A percentile compares a stretch with the other conserved stretches of the same genome.
Evolutionary conservation across 92 coral and sea anemone species (phyloP).

Genomic region (Zoanthus gigantus): DNA sequence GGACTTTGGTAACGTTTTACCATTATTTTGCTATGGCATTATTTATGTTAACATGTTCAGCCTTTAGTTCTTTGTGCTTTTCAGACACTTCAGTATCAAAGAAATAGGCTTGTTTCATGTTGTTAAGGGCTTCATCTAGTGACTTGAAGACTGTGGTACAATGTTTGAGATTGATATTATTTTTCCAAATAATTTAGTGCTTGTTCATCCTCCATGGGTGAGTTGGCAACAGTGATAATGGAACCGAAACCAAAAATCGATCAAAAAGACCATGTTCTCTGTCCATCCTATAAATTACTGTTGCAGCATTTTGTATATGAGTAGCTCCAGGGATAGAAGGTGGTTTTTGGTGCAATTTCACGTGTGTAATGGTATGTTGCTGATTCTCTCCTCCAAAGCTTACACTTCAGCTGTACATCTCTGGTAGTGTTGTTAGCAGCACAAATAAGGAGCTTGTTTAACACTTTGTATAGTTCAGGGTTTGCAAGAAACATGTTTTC

Average conservation of each 20-base stretch:
- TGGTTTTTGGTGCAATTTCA: slow-evolving; percentile 19
- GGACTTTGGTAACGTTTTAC: slow-evolving; percentile 47
- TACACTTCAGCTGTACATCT: slow-evolving; percentile 50
- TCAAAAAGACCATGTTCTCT: neutral
- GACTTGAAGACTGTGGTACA: slow-evolving; percentile 16
- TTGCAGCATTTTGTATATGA: slow-evolving; percentile 41
- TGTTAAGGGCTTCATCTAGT: slow-evolving; percentile 8
- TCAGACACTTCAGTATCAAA: slow-evolving; percentile 10
- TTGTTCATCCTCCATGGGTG: slow-evolving; percentile 6
- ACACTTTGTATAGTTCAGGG: slow-evolving; percentile 58
- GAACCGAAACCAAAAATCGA: slow-evolving; percentile 34
- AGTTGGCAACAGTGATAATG: slow-evolving; percentile 28
- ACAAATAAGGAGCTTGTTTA: slow-evolving; percentile 61
- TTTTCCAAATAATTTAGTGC: slow-evolving; percentile 10
- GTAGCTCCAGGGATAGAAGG: slow-evolving; percentile 40
- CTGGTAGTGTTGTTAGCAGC: slow-evolving; percentile 61
- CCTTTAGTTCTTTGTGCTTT: slow-evolving; percentile 29
- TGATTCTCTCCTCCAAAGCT: slow-evolving; percentile 58
- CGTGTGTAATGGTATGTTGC: slow-evolving; percentile 50
- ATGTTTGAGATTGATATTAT: neutral
- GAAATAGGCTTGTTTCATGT: slow-evolving; percentile 12
- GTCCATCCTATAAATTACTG: slow-evolving; percentile 36
- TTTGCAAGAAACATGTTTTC: slow-evolving; percentile 48
- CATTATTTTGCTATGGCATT: slow-evolving; percentile 30
- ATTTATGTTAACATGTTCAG: slow-evolving; percentile 58